Evolutionary conservation across 2,797 vertebrate species (phyloP), one percentile per base, ranked within the genome.

Genomic region (Chelonia mydas): DNA sequence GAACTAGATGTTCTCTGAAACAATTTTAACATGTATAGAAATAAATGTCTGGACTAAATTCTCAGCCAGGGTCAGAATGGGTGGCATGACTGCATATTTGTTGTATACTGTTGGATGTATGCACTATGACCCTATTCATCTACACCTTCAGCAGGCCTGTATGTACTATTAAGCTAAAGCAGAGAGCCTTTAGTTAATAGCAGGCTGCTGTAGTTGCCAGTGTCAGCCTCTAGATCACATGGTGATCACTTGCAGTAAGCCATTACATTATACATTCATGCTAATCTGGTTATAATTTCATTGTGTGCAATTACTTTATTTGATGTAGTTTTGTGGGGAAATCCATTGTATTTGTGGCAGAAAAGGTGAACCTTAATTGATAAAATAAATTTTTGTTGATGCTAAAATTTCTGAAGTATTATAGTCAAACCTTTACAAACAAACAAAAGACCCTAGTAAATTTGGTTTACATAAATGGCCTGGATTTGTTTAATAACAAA

Each of bases 1-100:
- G 97, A 98, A 97, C 95, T 98, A 90, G 88, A 97, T 95, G 97
- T 98, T 98, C 97, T 96, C 57, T 90, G 92, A 97, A 98, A 96
- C 80, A 94, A 95, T 95, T 97, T 97, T 94, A 97, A 95, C 65
- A 95, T 91, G 57, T 88, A 96, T 51, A 91, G 86, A 90, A 93
- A 80, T 93, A 94, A 80, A 90, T 72, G 55, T 86, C 65, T 81
- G 79, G 53, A 65, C 41, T 41, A 33, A 41, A 49, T 94, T 94
- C 94, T 96, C 61, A 65, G 94, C 57, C 9, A 88, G 17, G 80
- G 82, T 87, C 50, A 86, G 74, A 88, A 86, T 27, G 77, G 86
- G 89, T 81, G 87, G 33, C 57, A n/a, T 88, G 90, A 41, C 45
- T 65, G 7, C 86, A 74, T 95, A 54, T 92, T 89, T 89, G 13